Percentiles rank a stretch among this genome's conserved stretches.
Evolutionary conservation across 2,888 invertebrate species (phyloP).

Genomic region (Nemotelus nigrinus): DNA sequence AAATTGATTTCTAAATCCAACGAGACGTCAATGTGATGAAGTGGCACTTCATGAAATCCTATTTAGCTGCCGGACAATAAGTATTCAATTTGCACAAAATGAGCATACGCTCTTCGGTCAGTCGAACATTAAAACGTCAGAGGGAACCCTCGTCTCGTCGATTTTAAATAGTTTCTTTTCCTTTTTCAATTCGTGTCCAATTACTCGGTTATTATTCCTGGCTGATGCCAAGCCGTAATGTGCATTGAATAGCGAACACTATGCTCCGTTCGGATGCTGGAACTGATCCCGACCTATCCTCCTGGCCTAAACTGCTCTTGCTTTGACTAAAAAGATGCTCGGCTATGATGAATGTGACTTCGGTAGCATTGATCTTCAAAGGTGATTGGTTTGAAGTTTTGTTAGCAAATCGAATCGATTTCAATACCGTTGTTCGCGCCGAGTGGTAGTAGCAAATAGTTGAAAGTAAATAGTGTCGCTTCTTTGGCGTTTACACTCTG

Average conservation of each 20-base stretch:
- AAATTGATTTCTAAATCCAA: constrained; percentile 17
- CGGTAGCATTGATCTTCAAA: constrained; percentile 46
- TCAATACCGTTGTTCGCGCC: constrained; percentile 21
- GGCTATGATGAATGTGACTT: constrained; percentile 44
- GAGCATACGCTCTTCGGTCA: constrained; percentile 24
- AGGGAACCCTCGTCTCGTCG: constrained; percentile 23
- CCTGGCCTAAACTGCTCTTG: constrained; percentile 11
- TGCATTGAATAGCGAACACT: constrained; percentile 24
- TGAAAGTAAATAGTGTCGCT: constrained; percentile 30
- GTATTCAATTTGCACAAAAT: constrained; percentile 46
- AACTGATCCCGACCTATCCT: not conserved
- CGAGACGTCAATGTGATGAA: constrained; percentile 42
- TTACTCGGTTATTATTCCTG: constrained; percentile 46
- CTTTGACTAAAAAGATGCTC: constrained; percentile 40
- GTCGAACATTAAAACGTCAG: constrained; percentile 14
- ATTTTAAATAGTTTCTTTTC: constrained; percentile 13
- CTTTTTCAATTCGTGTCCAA: constrained; percentile 44
- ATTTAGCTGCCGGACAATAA: constrained; percentile 44
- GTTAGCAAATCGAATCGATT: constrained; percentile 44
- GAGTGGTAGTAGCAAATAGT: constrained; percentile 1
- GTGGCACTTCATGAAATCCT: constrained; percentile 46
- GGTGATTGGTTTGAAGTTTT: constrained; percentile 38
- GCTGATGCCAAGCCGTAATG: constrained; percentile 23
- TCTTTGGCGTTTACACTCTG: constrained; percentile 15
- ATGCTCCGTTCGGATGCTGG: constrained; percentile 5